Evolutionary conservation across 2,797 vertebrate species (phyloP), one percentile per base, ranked within the genome.

Genomic region (Clarias laeviceps): DNA sequence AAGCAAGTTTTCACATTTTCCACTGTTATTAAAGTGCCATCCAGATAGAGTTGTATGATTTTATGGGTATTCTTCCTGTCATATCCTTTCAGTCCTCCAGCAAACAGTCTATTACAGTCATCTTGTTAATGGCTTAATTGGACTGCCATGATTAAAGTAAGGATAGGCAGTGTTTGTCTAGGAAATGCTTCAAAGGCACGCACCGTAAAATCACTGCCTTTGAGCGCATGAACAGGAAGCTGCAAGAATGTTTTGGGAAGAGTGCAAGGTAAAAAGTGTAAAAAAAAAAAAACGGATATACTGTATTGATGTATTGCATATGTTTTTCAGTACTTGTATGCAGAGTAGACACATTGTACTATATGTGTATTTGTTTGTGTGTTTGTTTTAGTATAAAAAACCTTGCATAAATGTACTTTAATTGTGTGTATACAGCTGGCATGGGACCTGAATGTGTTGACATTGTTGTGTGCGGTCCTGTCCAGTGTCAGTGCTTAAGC

Each of bases 381-480:
- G 45, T 74, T 29, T 64, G 79, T 82, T 80, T 69, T 40, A 65
- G 59, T 74, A 20, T 37, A 20, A 64, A 64, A 14, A 29, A 5
- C 8, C 14, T 27, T 80, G 50, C 12, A 81, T 54, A 64, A 54
- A 66, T 64, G 59, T 5, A 64, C 34, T 24, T 56, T 34, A 22
- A 50, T 34, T 37, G 54, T 86, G 82, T 83, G 54, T 84, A 59
- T 32, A 86, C 82, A 76, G 72, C 50, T 83, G 79, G 54, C 65
- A 56, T 18, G 45, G 70, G 65, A 80, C 54, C n/a, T 3, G 45
- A 80, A 37, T 45, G 64, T 5, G 91, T 92, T 91, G 90, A 91
- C 91, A 87, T 61, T 29, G 88, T 85, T 87, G 91, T 92, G 93
- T 92, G 93, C 90, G 92, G 92, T 91, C 85, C 82, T 77, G 86